Evolutionary conservation across 2,888 invertebrate species (phyloP).

Genomic region (Psylliodes chrysocephalus): DNA sequence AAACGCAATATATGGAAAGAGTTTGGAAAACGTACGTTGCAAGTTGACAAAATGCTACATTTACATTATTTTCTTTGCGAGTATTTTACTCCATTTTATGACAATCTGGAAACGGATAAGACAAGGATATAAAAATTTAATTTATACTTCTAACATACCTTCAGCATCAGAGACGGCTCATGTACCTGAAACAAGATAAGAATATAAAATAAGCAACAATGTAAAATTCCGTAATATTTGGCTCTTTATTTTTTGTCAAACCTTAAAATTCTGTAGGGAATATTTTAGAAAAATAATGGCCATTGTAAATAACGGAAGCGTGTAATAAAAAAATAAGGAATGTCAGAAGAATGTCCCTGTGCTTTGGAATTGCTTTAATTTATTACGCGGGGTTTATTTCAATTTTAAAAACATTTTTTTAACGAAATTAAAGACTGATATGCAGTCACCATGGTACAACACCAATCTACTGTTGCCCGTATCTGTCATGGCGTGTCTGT

Average conservation of each 20-base stretch:
- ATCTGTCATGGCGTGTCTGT: too few species aligned
- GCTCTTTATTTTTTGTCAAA: neutral
- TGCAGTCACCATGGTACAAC: too few species aligned
- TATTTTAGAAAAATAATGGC: slow-evolving; percentile 3
- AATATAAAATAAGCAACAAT: slow-evolving; percentile 37
- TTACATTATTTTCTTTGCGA: neutral
- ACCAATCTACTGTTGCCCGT: too few species aligned
- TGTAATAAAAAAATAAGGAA: neutral
- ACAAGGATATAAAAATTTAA: slow-evolving; percentile 33
- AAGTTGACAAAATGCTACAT: too few species aligned
- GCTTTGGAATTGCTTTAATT: too few species aligned
- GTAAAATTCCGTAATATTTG: neutral
- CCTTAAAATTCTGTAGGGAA: neutral
- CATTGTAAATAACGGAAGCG: neutral
- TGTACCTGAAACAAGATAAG: slow-evolving; percentile 44
- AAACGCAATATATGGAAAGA: too few species aligned
- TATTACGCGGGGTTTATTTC: too few species aligned
- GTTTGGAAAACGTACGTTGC: too few species aligned
- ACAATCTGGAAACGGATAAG: slow-evolving; percentile 17
- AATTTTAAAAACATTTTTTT: too few species aligned
- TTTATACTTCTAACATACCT: slow-evolving; percentile 44
- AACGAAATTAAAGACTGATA: too few species aligned
- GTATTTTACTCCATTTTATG: slow-evolving; percentile 1
- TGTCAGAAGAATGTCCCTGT: neutral
- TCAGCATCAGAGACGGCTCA: slow-evolving; percentile 41